Evolutionary conservation across 1,140 invertebrate species (phyloP).

Genomic region (Melipona quadrifasciata): DNA sequence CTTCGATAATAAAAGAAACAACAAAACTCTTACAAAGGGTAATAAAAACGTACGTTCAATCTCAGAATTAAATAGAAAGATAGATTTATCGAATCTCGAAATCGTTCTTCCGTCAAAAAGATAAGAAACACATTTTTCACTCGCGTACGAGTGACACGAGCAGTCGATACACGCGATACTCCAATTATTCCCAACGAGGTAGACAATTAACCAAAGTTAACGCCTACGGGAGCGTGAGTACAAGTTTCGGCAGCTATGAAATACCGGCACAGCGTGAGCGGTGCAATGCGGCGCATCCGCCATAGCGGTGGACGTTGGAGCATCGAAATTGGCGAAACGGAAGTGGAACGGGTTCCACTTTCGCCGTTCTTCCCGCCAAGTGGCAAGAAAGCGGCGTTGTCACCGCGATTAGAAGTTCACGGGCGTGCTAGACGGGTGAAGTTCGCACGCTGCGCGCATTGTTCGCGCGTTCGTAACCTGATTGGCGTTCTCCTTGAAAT

Average conservation of each 20-base stretch:
- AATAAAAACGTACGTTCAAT: too few relatives aligned
- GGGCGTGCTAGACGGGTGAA: conserved; percentile 39
- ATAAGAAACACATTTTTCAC: neutral
- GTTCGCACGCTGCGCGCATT: conserved; percentile 2
- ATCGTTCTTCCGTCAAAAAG: too few relatives aligned
- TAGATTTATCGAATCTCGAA: too few relatives aligned
- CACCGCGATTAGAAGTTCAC: conserved; percentile 57
- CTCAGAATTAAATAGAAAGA: too few relatives aligned
- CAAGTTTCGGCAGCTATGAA: neutral
- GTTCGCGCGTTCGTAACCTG: neutral
- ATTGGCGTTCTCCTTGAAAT: neutral
- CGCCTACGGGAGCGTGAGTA: neutral
- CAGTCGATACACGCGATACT: neutral
- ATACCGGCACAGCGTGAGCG: neutral
- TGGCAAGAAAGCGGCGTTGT: conserved; percentile 36
- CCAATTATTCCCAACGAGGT: neutral
- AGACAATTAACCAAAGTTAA: neutral
- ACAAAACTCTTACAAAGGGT: too few relatives aligned
- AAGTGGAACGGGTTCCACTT: conserved; percentile 61
- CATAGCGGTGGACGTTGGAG: neutral
- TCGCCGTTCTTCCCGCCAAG: conserved; percentile 53
- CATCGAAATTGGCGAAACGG: conserved; percentile 60
- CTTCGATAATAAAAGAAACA: too few relatives aligned
- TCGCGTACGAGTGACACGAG: neutral
- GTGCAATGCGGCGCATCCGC: neutral